These are phyloP conservation scores for Mellilla xanthometata DNA, from an alignment of 2,888 invertebrate genomes.

Conservation along the genomic window DNA sequence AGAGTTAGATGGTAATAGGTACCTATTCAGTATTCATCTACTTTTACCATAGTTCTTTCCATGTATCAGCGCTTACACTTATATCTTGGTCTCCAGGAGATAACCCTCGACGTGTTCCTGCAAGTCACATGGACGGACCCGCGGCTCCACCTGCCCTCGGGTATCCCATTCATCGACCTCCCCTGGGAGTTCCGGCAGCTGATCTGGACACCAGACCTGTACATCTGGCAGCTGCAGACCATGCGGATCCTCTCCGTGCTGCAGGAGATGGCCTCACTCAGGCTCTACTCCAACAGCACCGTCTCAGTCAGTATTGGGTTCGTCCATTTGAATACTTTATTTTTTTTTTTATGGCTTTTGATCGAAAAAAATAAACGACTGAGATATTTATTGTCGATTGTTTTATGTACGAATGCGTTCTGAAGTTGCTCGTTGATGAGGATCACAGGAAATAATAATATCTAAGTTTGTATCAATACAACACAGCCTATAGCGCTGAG, in stretches of 20 bases:
- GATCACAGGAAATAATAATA: too few relatives aligned
- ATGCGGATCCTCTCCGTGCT: slow-evolving; percentile 84
- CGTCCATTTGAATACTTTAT: slow-evolving; percentile 47
- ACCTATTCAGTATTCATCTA: too few relatives aligned
- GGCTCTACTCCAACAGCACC: slow-evolving; percentile 84
- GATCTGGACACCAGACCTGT: slow-evolving; percentile 85
- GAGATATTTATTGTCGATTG: too few relatives aligned
- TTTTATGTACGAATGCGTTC: too few relatives aligned
- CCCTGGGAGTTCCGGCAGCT: slow-evolving; percentile 84
- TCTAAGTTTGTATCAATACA: too few relatives aligned
- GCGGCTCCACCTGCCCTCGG: slow-evolving; percentile 70
- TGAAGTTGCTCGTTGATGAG: too few relatives aligned
- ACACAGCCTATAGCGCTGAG: too few relatives aligned
- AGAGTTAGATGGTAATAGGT: too few relatives aligned
- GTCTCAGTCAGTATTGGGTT: slow-evolving; percentile 86
- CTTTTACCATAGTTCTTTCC: too few relatives aligned
- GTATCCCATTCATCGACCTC: slow-evolving; percentile 79
- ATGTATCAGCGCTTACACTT: too few relatives aligned
- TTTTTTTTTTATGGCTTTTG: background rate
- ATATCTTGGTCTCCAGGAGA: slow-evolving; percentile 67
- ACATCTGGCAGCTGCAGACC: slow-evolving; percentile 84
- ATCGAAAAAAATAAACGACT: too few relatives aligned
- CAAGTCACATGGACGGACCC: slow-evolving; percentile 85
- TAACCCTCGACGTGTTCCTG: slow-evolving; percentile 84
- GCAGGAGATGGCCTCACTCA: slow-evolving; percentile 84